A percentile compares a stretch with the other conserved stretches of the same genome.
These are phyloP conservation scores for Corydoras maculifer DNA, from an alignment of 2,113 vertebrate genomes.

Conservation along the genomic window DNA sequence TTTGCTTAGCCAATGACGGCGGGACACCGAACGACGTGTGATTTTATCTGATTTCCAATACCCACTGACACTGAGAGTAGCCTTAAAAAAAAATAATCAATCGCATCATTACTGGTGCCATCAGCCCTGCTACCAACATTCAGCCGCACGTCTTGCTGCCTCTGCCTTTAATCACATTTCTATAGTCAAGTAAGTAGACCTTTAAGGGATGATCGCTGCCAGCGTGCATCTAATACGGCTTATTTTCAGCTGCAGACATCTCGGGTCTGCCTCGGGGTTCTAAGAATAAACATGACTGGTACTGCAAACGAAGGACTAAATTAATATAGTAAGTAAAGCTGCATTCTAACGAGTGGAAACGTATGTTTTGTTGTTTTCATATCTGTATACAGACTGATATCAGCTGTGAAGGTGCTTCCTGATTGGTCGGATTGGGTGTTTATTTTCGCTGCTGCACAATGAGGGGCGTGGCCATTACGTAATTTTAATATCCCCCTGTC, in stretches of 20 bases:
- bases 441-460: too few relatives aligned
- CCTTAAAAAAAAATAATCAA: conserved; percentile 28
- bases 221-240: neutral
- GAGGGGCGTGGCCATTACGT: too few relatives aligned
- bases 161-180: conserved; percentile 23
- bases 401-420: too few relatives aligned
- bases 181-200: conserved; percentile 12
- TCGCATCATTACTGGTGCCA: conserved; percentile 32
- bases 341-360: too few relatives aligned
- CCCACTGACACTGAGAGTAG: conserved; percentile 28
- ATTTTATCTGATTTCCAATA: conserved; percentile 34
- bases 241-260: neutral
- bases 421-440: too few relatives aligned
- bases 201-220: conserved; percentile 1
- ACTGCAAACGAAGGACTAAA: too few relatives aligned
- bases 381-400: too few relatives aligned
- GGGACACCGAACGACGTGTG: conserved; percentile 28
- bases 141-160: neutral
- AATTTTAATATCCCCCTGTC: too few relatives aligned
- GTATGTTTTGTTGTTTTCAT: too few relatives aligned
- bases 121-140: conserved; percentile 3
- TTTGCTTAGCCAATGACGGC: conserved; percentile 43
- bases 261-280: neutral
- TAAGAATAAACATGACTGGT: too few relatives aligned
- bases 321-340: too few relatives aligned